Base-by-base conservation (phyloP, 2,888 invertebrate genomes). In the Morpho achilles region DNA sequence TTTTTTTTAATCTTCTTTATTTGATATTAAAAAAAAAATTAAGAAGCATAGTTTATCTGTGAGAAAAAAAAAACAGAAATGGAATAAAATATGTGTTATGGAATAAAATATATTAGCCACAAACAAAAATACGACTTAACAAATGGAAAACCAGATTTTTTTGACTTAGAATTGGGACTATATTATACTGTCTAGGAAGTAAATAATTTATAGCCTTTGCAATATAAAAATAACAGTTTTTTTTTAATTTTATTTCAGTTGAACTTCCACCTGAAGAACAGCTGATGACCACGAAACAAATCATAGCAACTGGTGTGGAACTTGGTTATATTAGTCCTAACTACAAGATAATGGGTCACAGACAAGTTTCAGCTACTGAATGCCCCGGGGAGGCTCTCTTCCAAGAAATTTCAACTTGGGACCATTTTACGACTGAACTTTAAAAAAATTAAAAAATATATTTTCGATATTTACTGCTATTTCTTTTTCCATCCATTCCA, bases 331-430 rank as follows among this genome's bases (percentile, higher is more conserved):
- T 95, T 43, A 73, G 82, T 6, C 72, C 81, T 0, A 78, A 93
- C 63, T 94, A 94, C 71, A 86, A 85, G 32, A 76, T 95, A 9
- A 78, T 94, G 7, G 95, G 94, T 0, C 95, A 95, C 73, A 79
- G 84, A 1, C 83, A 86, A 67, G 75, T 80, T 66, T 9, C 78
- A 79, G 67, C 74, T 0, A 95, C 95, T 0, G 93, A 93, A 61
- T 95, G 95, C 68, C 95, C 95, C 0, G 95, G 95, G 0, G 84
- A 91, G 7, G 82, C 91, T 0, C 81, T 95, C 0, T 94, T 91
- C 70, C 71, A 84, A 0, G 93, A 94, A 72, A 94, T 95, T 50
- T 77, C 86, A 7, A 91, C 84, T 0, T 95, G 95, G 95, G 85
- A 91, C 0, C 76, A 73, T 48, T 84, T 81, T 43, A 16, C 52